Base-by-base conservation (phyloP, 1,140 invertebrate species). In the Kradibia gibbosae region DNA sequence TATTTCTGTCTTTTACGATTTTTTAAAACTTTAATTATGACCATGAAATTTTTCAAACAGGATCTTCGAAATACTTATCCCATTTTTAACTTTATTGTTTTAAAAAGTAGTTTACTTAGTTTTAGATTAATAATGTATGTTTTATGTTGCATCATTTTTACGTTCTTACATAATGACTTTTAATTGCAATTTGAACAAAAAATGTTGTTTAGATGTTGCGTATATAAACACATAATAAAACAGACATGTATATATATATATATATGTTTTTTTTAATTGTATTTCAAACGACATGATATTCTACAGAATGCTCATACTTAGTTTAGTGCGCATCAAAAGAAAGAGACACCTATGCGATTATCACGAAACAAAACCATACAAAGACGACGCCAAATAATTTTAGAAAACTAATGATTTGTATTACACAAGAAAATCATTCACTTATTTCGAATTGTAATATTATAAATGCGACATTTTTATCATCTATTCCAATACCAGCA, bases 101-200 rank as follows among this genome's bases (percentile, higher is more conserved):
- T 8, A 45, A 45, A 53, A 53, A 53, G 22, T 22, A 53, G 22
- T 4, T 53, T 48, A 48, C 45, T 42, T 71, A 60, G 28, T 28
- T 71, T 72, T 81, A 60, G 67, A 34, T 81, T 62, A 77, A 73
- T 73, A 77, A 20, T 74, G 53, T 80, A 22, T 75, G 31, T 76
- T 81, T 71, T 39, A 60, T 81, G 80, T 77, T 77, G 74, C 65
- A 71, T 76, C 62, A 75, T 50, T 34, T 81, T 42, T 55, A 71
- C 76, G 45, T 76, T 20, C 31, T 28, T 20, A 57, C 57, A 45
- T 75, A 65, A 50, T 34, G 17, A 48, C 20, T 45, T 7, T 42
- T 48, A 81, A 45, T 81, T 75, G 67, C 10, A 48, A 73, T 60
- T 15, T 25, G 25, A 60, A 70, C 45, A 5, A 36, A 65, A 77